These are phyloP conservation scores for Sclerurus mexicanus DNA, from an alignment of 2,113 vertebrate species.

Conservation along the genomic window DNA sequence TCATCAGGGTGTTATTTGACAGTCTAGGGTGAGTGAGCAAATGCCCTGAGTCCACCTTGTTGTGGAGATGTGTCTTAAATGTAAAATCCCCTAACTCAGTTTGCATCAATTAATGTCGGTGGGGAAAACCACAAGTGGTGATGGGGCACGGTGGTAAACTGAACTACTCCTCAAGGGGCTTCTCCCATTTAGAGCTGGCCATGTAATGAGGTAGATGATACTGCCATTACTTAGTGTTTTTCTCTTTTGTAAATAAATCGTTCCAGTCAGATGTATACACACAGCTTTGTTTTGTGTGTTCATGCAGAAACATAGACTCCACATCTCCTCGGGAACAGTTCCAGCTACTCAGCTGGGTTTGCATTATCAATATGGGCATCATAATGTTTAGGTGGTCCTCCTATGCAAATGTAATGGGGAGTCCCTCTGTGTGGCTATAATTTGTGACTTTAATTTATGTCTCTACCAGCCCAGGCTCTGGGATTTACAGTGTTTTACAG, in stretches of 20 bases:
- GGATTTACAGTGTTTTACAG: neutral
- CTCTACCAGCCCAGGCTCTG: neutral
- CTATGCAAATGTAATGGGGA: neutral
- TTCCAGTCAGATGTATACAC: neutral
- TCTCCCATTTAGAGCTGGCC: neutral
- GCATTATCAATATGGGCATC: neutral
- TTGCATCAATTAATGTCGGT: neutral
- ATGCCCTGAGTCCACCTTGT: neutral
- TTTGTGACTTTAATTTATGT: neutral
- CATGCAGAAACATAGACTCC: accelerated
- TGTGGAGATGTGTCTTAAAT: neutral
- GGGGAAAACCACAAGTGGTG: neutral
- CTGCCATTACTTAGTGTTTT: neutral
- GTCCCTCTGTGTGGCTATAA: neutral
- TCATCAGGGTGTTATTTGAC: neutral
- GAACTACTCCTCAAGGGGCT: neutral
- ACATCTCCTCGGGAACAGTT: neutral
- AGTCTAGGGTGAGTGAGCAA: neutral
- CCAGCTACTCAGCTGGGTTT: neutral
- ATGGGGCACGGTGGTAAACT: neutral
- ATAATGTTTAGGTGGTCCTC: neutral
- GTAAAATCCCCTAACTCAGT: neutral
- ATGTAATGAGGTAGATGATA: neutral
- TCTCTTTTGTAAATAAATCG: neutral
- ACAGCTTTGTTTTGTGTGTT: slow-evolving; percentile 20